Percentiles rank a stretch among this genome's conserved stretches.
These are phyloP conservation scores for Bufotes viridis DNA, from an alignment of 2,797 vertebrate species.

Conservation along the genomic window DNA sequence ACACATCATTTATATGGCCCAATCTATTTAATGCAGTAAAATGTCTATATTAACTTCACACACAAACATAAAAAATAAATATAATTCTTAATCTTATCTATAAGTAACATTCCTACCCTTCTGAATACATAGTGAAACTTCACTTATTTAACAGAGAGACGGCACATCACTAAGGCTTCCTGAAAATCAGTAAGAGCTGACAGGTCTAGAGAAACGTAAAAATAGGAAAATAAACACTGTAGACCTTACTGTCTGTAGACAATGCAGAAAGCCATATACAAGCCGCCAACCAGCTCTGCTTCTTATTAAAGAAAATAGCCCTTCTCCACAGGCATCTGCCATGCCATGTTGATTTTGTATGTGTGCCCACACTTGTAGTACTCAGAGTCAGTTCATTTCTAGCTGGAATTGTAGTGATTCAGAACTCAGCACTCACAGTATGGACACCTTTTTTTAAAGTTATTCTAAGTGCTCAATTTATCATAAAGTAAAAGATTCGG, in stretches of 20 bases:
- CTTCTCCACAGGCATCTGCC: conserved; percentile 45
- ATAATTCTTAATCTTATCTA: not conserved
- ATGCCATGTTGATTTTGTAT: conserved; percentile 50
- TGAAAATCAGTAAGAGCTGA: conserved; percentile 43
- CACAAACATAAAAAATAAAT: not conserved
- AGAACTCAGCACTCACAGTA: conserved; percentile 16
- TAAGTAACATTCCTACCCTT: not conserved
- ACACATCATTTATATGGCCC: no score
- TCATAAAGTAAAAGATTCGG: not conserved
- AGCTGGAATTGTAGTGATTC: not conserved
- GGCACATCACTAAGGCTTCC: conserved; percentile 14
- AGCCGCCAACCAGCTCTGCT: conserved; percentile 35
- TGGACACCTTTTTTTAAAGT: not conserved
- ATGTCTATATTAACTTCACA: not conserved
- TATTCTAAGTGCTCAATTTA: conserved; percentile 30
- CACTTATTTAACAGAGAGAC: conserved; percentile 2
- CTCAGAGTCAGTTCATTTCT: conserved; percentile 18
- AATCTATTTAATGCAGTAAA: no score
- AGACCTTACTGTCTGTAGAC: conserved; percentile 21
- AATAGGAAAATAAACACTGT: conserved; percentile 40
- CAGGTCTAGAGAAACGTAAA: conserved; percentile 39
- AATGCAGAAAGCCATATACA: conserved; percentile 39
- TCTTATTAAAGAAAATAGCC: conserved; percentile 52
- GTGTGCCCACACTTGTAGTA: conserved; percentile 31
- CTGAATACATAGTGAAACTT: conserved; percentile 6